These are phyloP conservation scores for Accipiter virgatus DNA, from an alignment of 2,113 vertebrate genomes.

Conservation along the genomic window DNA sequence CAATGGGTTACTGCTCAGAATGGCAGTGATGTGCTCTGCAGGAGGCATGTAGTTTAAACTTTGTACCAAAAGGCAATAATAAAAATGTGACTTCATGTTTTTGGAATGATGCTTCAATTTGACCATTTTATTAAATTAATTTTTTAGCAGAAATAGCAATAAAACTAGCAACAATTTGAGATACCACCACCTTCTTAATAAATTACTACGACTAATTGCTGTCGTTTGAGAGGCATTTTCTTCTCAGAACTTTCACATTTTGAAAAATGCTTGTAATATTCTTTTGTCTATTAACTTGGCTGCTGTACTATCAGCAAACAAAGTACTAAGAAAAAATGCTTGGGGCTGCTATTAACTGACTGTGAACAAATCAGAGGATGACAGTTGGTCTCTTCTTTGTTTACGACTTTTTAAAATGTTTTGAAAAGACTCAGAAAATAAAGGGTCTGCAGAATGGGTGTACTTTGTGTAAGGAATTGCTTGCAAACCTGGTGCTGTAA, in stretches of 20 bases:
- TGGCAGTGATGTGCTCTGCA: not conserved
- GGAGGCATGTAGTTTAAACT: not conserved
- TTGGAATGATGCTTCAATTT: not conserved
- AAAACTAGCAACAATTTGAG: not conserved
- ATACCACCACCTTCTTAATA: not conserved
- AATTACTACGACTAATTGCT: not conserved
- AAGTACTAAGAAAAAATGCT: not conserved
- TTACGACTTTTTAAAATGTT: not conserved
- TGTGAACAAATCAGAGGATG: not conserved
- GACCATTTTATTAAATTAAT: not conserved
- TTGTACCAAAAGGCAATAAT: not conserved
- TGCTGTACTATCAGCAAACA: not conserved
- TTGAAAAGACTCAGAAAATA: not conserved
- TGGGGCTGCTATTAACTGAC: not conserved
- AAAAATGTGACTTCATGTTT: not conserved
- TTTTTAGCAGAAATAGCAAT: not conserved
- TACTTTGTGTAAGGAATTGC: not conserved
- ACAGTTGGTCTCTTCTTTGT: not conserved
- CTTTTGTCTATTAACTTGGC: not conserved
- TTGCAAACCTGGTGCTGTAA: not conserved
- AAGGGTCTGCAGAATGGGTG: not conserved
- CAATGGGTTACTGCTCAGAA: not conserved
- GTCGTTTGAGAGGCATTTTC: not conserved
- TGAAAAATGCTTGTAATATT: not conserved
- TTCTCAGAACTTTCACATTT: not conserved